phyloP scores from a whole-genome alignment of 2,113 vertebrate species.

The Caranx melampygus region DNA sequence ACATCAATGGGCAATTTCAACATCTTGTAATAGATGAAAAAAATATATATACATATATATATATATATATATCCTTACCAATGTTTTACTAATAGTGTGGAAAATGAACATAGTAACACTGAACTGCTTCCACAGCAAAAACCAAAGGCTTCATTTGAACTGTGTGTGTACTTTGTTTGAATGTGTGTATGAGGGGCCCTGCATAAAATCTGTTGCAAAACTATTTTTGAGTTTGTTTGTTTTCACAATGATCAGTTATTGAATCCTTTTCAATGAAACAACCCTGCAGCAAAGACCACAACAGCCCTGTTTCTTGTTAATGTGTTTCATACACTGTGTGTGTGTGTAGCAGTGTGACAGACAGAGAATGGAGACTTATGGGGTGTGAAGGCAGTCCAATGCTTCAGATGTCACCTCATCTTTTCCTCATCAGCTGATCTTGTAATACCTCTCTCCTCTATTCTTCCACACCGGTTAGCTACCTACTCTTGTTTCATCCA shows the following conservation, averaged over 20 bases:
- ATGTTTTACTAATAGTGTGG: too few species aligned
- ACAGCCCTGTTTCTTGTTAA: background rate
- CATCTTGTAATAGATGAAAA: background rate
- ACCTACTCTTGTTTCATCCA: conserved; percentile 21
- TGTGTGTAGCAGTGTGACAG: conserved; percentile 2
- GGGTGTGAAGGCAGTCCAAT: conserved; percentile 43
- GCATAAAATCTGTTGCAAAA: too few species aligned
- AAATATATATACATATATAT: too few species aligned
- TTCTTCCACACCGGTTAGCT: conserved; percentile 19
- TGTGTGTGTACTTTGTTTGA: too few species aligned
- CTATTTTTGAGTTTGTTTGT: too few species aligned
- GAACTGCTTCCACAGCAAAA: too few species aligned
- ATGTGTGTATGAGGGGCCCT: too few species aligned
- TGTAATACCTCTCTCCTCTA: conserved; percentile 23
- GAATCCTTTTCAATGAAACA: background rate
- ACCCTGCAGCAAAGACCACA: background rate
- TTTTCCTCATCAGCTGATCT: conserved; percentile 40
- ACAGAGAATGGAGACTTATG: conserved; percentile 43
- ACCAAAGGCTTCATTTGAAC: too few species aligned
- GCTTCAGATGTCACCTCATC: conserved; percentile 50
- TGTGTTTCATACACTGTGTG: background rate
- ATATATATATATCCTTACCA: too few species aligned
- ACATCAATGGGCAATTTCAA: conserved; percentile 8
- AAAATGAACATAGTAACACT: too few species aligned
- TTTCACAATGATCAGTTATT: too few species aligned